These are phyloP conservation scores for Hippopotamus amphibius DNA, from an alignment of 2,113 vertebrate genomes.

Conservation along the genomic window DNA sequence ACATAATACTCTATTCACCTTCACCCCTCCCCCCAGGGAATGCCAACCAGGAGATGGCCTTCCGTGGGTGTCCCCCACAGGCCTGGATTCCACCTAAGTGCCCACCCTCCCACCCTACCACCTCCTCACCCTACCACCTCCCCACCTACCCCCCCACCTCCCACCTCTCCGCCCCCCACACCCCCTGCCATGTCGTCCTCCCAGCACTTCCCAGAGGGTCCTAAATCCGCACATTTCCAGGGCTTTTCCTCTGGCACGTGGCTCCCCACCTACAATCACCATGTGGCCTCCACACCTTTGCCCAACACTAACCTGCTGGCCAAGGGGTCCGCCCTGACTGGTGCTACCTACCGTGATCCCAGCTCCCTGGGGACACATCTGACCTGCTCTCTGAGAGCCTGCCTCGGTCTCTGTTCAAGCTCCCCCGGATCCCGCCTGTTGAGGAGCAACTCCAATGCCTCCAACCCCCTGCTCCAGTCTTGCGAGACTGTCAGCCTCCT, in stretches of 20 bases:
- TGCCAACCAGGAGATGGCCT: not conserved
- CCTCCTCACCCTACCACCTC: too few relatives aligned
- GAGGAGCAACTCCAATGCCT: not conserved
- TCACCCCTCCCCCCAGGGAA: too few relatives aligned
- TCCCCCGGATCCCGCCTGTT: not conserved
- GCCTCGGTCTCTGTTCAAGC: not conserved
- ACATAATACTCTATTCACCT: not conserved
- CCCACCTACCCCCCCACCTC: too few relatives aligned
- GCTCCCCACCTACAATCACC: not conserved
- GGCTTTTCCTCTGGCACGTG: not conserved
- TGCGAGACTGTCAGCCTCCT: not conserved
- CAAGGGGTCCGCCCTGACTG: not conserved
- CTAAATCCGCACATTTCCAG: not conserved
- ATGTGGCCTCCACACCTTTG: not conserved
- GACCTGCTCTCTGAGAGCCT: not conserved
- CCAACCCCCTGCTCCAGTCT: not conserved
- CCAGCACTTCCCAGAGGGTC: not conserved
- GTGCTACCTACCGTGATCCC: fast-evolving
- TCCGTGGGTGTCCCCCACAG: fast-evolving
- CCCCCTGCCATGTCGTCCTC: not conserved
- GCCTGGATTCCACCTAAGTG: not conserved
- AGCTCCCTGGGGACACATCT: fast-evolving
- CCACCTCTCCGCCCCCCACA: too few relatives aligned
- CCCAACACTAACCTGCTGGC: not conserved
- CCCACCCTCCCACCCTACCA: too few relatives aligned